Evolutionary conservation across 2,113 vertebrate genomes (phyloP).

Genomic region (Thamnaconus septentrionalis): DNA sequence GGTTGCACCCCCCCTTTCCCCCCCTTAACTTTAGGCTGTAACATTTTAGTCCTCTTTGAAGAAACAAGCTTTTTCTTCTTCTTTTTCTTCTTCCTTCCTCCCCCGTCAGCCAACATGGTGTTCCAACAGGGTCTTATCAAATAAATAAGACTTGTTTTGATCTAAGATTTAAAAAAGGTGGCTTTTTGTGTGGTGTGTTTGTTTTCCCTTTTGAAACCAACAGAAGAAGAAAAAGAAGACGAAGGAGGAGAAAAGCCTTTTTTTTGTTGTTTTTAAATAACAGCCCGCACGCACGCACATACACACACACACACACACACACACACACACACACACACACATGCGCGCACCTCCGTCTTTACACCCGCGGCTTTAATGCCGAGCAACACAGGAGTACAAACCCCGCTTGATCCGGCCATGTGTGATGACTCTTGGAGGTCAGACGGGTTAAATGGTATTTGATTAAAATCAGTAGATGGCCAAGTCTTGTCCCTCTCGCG

Average conservation of each 20-base stretch:
- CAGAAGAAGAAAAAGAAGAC: neutral
- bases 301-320: too few relatives aligned
- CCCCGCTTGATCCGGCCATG: constrained; percentile 67
- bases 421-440: constrained; percentile 79
- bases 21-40: too few relatives aligned
- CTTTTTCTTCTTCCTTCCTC: too few relatives aligned
- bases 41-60: constrained; percentile 14
- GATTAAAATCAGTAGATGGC: constrained; percentile 84
- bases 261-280: constrained; percentile 47
- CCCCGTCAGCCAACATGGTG: neutral
- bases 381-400: constrained; percentile 59
- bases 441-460: constrained; percentile 81
- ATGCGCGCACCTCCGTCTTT: constrained; percentile 28
- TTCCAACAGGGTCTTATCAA: constrained; percentile 25
- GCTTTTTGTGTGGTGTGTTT: constrained; percentile 36
- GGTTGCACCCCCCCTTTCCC: neutral
- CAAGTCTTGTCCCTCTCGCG: constrained; percentile 54
- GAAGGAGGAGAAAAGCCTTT: too few relatives aligned
- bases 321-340: too few relatives aligned
- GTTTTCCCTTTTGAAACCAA: constrained; percentile 46
- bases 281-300: constrained; percentile 15
- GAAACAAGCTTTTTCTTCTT: neutral
- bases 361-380: constrained; percentile 61
- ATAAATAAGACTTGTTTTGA: constrained; percentile 46
- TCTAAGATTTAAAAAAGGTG: constrained; percentile 43